phyloP scores from a whole-genome alignment of 2,797 vertebrate genomes.

The Bothrops alternatus region DNA sequence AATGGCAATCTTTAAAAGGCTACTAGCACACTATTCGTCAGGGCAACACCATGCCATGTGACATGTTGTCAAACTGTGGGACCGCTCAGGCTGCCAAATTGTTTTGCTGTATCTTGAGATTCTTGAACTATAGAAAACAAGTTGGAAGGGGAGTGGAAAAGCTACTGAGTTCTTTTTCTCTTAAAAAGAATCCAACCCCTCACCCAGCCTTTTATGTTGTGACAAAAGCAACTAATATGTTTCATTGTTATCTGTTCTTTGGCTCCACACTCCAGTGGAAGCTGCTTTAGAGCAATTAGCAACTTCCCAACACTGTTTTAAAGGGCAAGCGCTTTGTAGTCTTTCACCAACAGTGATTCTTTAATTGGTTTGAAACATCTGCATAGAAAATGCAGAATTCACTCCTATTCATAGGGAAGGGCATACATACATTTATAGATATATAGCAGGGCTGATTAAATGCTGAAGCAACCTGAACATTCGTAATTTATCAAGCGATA shows the following conservation, averaged over 20 bases:
- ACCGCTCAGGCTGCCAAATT: slow-evolving; percentile 41
- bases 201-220: slow-evolving; percentile 39
- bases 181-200: slow-evolving; percentile 58
- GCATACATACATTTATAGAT: neutral
- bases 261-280: slow-evolving; percentile 47
- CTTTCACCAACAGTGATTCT: slow-evolving; percentile 49
- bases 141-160: slow-evolving; percentile 19
- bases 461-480: neutral
- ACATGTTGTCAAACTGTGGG: slow-evolving; percentile 37
- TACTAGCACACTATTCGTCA: slow-evolving; percentile 29
- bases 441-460: neutral
- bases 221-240: slow-evolving; percentile 53
- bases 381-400: slow-evolving; percentile 33
- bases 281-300: slow-evolving; percentile 52
- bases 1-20: slow-evolving; percentile 49
- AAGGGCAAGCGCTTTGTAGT: slow-evolving; percentile 44
- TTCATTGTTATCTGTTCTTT: slow-evolving; percentile 52
- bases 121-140: slow-evolving; percentile 51
- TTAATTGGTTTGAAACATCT: slow-evolving; percentile 53
- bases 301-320: slow-evolving; percentile 48
- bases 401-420: slow-evolving; percentile 36
- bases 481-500: neutral
- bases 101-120: slow-evolving; percentile 36
- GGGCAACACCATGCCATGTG: slow-evolving; percentile 38
- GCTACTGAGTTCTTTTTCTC: slow-evolving; percentile 42